Percentiles rank a stretch among this genome's conserved stretches.
Evolutionary conservation across 1,140 invertebrate species (phyloP).

Genomic region (Drosophila tsacasi): DNA sequence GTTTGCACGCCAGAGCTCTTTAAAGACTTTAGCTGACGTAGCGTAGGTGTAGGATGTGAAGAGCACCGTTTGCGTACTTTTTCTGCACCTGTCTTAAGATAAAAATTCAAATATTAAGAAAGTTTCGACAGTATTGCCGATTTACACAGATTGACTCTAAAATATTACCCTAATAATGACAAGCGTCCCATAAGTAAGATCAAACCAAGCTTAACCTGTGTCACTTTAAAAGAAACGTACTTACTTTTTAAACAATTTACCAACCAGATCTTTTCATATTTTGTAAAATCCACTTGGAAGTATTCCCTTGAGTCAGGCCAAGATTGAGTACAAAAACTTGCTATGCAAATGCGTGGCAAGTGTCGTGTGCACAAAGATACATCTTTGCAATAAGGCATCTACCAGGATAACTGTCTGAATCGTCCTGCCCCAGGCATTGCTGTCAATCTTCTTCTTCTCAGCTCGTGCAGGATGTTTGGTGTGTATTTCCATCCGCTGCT

Average conservation of each 20-base stretch:
- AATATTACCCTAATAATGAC: neutral
- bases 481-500: slow-evolving; percentile 35
- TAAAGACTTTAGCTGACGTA: neutral
- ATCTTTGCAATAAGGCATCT: slow-evolving; percentile 1
- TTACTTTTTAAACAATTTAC: neutral
- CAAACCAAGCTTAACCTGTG: neutral
- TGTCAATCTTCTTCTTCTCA: slow-evolving; percentile 3
- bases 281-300: neutral
- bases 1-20: neutral
- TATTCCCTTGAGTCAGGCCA: slow-evolving; percentile 7
- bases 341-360: slow-evolving; percentile 56
- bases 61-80: neutral
- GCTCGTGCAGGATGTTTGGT: slow-evolving; percentile 18
- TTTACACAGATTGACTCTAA: neutral
- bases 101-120: neutral
- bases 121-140: neutral
- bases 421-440: slow-evolving; percentile 10
- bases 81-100: neutral
- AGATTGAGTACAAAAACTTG: slow-evolving; percentile 31
- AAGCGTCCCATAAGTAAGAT: neutral
- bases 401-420: slow-evolving; percentile 9
- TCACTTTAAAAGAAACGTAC: neutral
- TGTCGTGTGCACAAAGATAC: slow-evolving; percentile 26
- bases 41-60: neutral
- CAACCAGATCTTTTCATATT: slow-evolving; percentile 5